Conservation (phyloP, 2,797 vertebrate genomes). For the Echiichthys vipera region DNA sequence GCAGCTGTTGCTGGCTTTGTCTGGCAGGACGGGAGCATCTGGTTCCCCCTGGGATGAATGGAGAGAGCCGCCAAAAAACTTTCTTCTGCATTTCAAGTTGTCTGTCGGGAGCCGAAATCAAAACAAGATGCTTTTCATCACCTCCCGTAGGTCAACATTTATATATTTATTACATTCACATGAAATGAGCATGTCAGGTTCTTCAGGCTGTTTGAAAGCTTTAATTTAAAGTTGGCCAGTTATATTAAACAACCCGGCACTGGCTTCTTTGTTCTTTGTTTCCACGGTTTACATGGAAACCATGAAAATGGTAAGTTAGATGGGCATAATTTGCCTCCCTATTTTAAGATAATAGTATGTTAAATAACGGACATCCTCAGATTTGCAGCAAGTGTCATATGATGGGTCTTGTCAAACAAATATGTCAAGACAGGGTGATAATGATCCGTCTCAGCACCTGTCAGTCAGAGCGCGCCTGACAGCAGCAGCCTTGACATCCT, state of each 20-base stretch:
- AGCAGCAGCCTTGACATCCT: slow-evolving; percentile 15
- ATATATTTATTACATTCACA: slow-evolving; percentile 15
- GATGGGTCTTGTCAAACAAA: slow-evolving; percentile 65
- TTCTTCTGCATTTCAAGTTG: slow-evolving; percentile 54
- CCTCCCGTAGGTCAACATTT: neutral
- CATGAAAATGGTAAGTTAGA: slow-evolving; percentile 60
- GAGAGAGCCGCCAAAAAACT: slow-evolving; percentile 55
- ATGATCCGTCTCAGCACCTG: slow-evolving; percentile 68
- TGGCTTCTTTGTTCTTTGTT: slow-evolving; percentile 60
- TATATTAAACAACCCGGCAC: slow-evolving; percentile 39
- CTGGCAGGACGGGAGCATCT: slow-evolving; percentile 77
- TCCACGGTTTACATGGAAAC: slow-evolving; percentile 64
- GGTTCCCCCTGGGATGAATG: slow-evolving; percentile 77
- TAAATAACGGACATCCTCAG: slow-evolving; percentile 72
- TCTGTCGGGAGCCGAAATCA: slow-evolving; percentile 24
- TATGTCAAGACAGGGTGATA: slow-evolving; percentile 61
- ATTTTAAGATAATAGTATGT: slow-evolving; percentile 79
- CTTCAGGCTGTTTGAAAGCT: slow-evolving; percentile 34
- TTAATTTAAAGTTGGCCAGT: slow-evolving; percentile 58
- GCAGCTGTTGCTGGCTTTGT: slow-evolving; percentile 86
- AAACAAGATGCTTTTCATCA: slow-evolving; percentile 33
- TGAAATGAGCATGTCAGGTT: slow-evolving; percentile 13
- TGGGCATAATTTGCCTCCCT: slow-evolving; percentile 68
- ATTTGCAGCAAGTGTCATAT: slow-evolving; percentile 60
- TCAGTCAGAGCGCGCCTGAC: slow-evolving; percentile 59